phyloP scores from a whole-genome alignment of 2,113 vertebrate genomes.

The Suncus etruscus region DNA sequence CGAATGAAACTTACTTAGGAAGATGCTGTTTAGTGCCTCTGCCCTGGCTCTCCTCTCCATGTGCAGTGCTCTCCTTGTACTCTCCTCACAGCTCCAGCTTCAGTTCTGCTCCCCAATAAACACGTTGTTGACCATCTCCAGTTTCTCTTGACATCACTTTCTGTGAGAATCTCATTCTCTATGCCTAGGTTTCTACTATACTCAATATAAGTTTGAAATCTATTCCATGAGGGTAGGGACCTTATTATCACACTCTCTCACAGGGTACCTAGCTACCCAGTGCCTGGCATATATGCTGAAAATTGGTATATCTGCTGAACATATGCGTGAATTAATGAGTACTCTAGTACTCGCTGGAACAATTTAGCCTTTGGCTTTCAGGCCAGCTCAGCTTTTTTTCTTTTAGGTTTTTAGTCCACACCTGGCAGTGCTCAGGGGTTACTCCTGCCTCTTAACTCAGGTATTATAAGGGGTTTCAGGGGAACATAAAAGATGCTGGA shows the following conservation, averaged over 20 bases:
- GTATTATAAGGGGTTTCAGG: too few species aligned
- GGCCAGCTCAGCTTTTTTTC: background rate
- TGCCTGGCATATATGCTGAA: background rate
- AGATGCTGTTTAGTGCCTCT: background rate
- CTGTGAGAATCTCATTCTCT: too few species aligned
- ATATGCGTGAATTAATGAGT: background rate
- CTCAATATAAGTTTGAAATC: background rate
- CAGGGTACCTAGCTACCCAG: background rate
- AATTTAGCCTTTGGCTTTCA: background rate
- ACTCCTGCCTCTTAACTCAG: too few species aligned
- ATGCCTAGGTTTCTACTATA: background rate
- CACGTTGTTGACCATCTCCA: background rate
- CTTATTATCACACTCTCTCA: background rate
- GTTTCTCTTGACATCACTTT: background rate
- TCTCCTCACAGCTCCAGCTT: too few species aligned
- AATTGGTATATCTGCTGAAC: background rate
- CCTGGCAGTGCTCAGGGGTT: too few species aligned
- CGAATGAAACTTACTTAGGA: too few species aligned
- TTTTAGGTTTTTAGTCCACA: too few species aligned
- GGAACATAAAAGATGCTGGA: too few species aligned
- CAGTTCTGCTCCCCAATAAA: fast-evolving
- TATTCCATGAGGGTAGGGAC: fast-evolving
- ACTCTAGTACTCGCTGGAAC: background rate
- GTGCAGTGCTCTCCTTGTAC: too few species aligned
- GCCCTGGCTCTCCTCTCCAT: fast-evolving